Evolutionary conservation across 2,888 invertebrate genomes (phyloP), one percentile per base, ranked within the genome.

Genomic region (Amorpha juglandis): DNA sequence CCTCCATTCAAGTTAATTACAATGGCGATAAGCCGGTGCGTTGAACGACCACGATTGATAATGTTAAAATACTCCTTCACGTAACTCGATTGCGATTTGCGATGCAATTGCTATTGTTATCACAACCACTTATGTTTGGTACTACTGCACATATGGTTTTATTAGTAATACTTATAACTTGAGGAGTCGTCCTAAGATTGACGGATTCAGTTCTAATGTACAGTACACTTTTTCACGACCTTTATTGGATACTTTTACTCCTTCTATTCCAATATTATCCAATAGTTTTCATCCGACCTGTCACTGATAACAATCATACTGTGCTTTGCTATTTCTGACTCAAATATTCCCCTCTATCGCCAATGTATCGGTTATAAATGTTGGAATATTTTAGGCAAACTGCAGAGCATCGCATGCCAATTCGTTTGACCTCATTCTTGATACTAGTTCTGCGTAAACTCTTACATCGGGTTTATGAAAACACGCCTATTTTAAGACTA

Each of bases 391-490:
- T 86, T 82, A 84, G 76, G 75, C 76, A 78, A 76, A 77, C 78
- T 73, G 82, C 78, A 72, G 82, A 78, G 74, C 80, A 84, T 84
- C 83, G 86, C 86, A 88, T 88, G 91, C 92, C 89, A 91, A 89
- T 86, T 87, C 84, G 84, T 85, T 86, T 89, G 91, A 92, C 92
- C 92, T 88, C 91, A 90, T 92, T 92, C 87, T 82, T 81, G 82
- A 78, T 83, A 87, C 87, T 87, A 87, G 87, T 86, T 86, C 89
- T 89, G 89, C 84, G 89, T 91, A 89, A 89, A 90, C 88, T 90
- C 87, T 87, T 88, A 88, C 89, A 90, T 91, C 86, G 88, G 83
- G 80, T 84, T 87, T 89, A 91, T 89, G 88, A 90, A 91, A 90
- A 91, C 90, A 90, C 79, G 80, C 73, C 87, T 92, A 92, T 91